phyloP scores from a whole-genome alignment of 2,797 vertebrate genomes.

The Bryconaethiops microstoma region DNA sequence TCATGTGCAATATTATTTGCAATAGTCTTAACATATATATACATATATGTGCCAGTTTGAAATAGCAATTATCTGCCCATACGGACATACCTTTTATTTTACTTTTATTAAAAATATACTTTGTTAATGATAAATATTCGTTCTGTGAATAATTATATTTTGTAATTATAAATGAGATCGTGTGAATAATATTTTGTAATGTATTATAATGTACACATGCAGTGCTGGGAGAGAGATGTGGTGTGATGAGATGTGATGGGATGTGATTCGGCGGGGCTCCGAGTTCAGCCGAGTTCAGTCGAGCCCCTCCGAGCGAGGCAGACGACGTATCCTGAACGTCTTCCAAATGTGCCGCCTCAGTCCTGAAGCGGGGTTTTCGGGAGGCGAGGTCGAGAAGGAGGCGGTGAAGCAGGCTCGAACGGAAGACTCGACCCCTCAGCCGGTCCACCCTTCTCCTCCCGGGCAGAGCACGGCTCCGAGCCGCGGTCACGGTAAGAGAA shows the following conservation, averaged over 20 bases:
- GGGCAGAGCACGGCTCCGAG: constrained; percentile 21
- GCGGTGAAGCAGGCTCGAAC: too few relatives aligned
- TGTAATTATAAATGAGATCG: too few relatives aligned
- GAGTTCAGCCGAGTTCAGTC: constrained; percentile 71
- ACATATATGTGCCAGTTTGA: too few relatives aligned
- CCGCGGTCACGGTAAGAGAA: constrained; percentile 43
- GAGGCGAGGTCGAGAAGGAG: constrained; percentile 64
- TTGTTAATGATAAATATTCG: too few relatives aligned
- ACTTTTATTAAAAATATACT: too few relatives aligned
- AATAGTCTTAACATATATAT: too few relatives aligned
- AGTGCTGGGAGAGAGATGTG: not conserved
- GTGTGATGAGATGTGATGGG: constrained; percentile 20
- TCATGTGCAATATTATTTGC: too few relatives aligned
- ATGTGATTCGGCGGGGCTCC: constrained; percentile 39
- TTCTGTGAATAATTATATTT: too few relatives aligned
- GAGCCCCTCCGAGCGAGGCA: constrained; percentile 71
- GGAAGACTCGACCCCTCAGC: not conserved
- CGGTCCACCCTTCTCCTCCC: not conserved
- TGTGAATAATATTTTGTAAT: too few relatives aligned
- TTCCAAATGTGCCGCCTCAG: constrained; percentile 74
- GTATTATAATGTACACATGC: not conserved
- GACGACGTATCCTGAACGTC: constrained; percentile 70
- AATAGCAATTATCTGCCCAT: too few relatives aligned
- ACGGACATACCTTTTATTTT: too few relatives aligned
- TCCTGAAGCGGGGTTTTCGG: constrained; percentile 69